Evolutionary conservation across 2,113 vertebrate species (phyloP), one percentile per base, ranked within the genome.

Genomic region (Diphyllodes magnificus): DNA sequence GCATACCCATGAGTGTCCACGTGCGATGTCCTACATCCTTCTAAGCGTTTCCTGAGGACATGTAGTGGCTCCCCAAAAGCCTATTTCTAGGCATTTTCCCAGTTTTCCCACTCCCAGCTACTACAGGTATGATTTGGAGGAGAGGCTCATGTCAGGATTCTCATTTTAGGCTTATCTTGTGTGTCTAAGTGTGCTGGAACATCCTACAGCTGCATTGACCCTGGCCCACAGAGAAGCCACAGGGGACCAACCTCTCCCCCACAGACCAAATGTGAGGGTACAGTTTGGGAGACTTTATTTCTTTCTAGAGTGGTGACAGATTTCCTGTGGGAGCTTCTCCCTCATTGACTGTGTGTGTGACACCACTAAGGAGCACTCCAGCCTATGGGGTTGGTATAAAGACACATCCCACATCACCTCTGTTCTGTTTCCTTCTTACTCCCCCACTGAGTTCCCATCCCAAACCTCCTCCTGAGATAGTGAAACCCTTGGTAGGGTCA

Each of bases 1-100:
- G 25, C 3, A 6, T 0, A 3, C 6, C 24, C 1, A 0, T 25
- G 16, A 23, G 24, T 28, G 23, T 42, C 21, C 15, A 6, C 15
- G 14, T 54, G 33, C 73, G 51, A 28, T 39, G 16, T 23, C 27
- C 23, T 15, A 9, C 8, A n/a, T 53, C n/a, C 64, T 85, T 77
- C 21, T 13, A 24, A 44, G 25, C 40, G 28, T 60, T 80, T 70
- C 13, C 59, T 44, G 56, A 86, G 59, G 56, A 64, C 15, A 22
- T 13, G 22, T 13, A 65, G 69, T 35, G 21, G 27, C 39, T 92
- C 10, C 24, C 9, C n/a, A 71, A 51, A 90, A 68, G 33, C 16
- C 33, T 44, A 2, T 51, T 59, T 83, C 63, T 51, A 30, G 25
- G 18, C 42, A 37, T n/a, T 78, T 77, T 17, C 12, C 49, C 27